Percentiles rank a stretch among this genome's conserved stretches.
Conservation (phyloP, 2,888 invertebrate species). For the Dendrolimus houi region DNA sequence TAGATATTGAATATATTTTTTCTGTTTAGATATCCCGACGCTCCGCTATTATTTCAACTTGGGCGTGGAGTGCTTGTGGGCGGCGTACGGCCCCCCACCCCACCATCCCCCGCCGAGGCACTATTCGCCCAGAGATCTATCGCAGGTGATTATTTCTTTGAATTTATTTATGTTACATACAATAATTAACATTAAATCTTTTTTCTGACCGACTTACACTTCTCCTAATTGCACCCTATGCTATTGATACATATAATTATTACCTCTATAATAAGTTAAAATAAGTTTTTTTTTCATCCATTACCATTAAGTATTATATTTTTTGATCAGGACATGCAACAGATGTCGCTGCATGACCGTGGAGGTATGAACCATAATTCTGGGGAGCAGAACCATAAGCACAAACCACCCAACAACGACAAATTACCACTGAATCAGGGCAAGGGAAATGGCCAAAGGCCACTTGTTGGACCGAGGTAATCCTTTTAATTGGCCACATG, state of each 20-base stretch:
- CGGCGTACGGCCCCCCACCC: constrained; percentile 50
- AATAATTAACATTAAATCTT: no score
- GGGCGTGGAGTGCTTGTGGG: constrained; percentile 77
- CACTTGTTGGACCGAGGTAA: constrained; percentile 55
- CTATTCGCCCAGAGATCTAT: constrained; percentile 41
- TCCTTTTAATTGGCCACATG: neutral
- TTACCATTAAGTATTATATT: neutral
- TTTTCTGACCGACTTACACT: no score
- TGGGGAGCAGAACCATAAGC: constrained; percentile 37
- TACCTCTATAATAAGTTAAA: no score
- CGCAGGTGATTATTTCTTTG: constrained; percentile 21
- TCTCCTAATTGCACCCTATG: no score
- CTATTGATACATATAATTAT: no score
- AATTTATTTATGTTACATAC: no score
- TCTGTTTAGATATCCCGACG: constrained; percentile 69
- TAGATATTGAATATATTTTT: no score
- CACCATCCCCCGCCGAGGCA: constrained; percentile 30
- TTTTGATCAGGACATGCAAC: constrained; percentile 51
- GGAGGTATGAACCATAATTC: constrained; percentile 17
- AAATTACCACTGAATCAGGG: constrained; percentile 34
- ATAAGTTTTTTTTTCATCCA: no score
- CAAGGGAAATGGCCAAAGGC: constrained; percentile 51
- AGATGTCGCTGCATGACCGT: constrained; percentile 47
- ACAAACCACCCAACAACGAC: constrained; percentile 33
- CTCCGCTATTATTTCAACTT: constrained; percentile 81